Evolutionary conservation across 1,140 invertebrate species (phyloP), one percentile per base, ranked within the genome.

Genomic region (Cydia strobilella): DNA sequence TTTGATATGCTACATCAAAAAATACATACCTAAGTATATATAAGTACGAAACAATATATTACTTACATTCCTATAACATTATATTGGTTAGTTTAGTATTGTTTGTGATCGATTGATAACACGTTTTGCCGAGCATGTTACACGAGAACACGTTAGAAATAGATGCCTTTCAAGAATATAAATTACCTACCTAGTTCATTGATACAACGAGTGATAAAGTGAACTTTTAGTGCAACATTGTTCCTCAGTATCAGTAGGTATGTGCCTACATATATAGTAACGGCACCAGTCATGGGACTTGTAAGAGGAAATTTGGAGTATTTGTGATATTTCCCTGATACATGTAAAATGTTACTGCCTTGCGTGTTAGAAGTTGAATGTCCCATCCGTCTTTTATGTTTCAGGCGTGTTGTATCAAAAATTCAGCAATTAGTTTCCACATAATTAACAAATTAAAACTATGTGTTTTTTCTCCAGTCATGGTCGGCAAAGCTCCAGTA

Each of bases 61-160:
- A 23, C 51, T 2, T 2, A 10, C 18, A 20, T 6, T 59, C 4
- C 9, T 59, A 59, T 23, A 59, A 18, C 10, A 23, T 45, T 2
- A 45, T 15, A 13, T 45, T 59, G 54, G 54, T 59, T 59, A 23
- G 18, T 59, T 59, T 59, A 23, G 18, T 59, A 59, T 59, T 59
- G 54, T 23, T 59, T 59, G 54, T 59, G 54, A 59, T 59, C 54
- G 20, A 59, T 23, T 59, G 18, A 59, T 59, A 59, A 23, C 54
- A 59, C 18, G 20, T 59, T 59, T 59, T 59, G 20, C 54, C 9
- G 15, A 23, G 20, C 54, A 23, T 18, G 10, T 20, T 20, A n/a
- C n/a, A 12, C 20, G 10, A 20, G n/a, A 23, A 23, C 9, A 9
- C 3, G 20, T 59, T 23, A 59, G 20, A 59, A 59, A 59, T 23